A percentile compares a stretch with the other conserved stretches of the same genome.
Conservation (phyloP, 2,113 vertebrate genomes). For the Labeo catla region DNA sequence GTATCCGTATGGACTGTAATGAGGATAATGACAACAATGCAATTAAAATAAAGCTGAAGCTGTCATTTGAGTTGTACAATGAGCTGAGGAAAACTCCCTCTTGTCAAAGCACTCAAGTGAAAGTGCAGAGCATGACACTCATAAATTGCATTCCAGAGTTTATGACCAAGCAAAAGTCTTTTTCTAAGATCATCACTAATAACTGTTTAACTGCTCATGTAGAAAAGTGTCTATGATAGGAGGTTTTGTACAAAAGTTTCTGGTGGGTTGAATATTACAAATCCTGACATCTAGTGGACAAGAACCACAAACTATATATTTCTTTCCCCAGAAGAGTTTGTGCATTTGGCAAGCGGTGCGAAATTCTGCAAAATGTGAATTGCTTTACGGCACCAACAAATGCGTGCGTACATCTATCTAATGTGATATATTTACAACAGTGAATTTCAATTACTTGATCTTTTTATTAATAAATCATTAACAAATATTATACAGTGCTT, state of each 20-base stretch:
- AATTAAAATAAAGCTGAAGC: slow-evolving; percentile 26
- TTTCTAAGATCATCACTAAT: background rate
- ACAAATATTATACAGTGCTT: no score
- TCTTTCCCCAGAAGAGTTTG: no score
- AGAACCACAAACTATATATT: no score
- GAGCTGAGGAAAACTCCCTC: background rate
- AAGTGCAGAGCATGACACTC: background rate
- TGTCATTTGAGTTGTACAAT: background rate
- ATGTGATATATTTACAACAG: background rate
- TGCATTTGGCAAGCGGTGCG: background rate
- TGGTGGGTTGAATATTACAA: background rate
- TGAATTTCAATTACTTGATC: background rate
- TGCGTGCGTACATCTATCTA: background rate
- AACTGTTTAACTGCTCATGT: slow-evolving; percentile 1
- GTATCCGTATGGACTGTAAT: background rate
- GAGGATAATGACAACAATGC: background rate
- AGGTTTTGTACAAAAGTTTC: background rate
- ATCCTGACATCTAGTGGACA: background rate
- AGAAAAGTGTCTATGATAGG: background rate
- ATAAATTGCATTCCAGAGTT: slow-evolving; percentile 17
- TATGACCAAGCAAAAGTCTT: background rate
- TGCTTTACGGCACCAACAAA: background rate
- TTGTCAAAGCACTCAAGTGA: background rate
- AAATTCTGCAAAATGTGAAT: background rate
- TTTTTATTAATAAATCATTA: no score